Base-by-base conservation (phyloP, 2,888 invertebrate genomes). In the Idaea straminata region DNA sequence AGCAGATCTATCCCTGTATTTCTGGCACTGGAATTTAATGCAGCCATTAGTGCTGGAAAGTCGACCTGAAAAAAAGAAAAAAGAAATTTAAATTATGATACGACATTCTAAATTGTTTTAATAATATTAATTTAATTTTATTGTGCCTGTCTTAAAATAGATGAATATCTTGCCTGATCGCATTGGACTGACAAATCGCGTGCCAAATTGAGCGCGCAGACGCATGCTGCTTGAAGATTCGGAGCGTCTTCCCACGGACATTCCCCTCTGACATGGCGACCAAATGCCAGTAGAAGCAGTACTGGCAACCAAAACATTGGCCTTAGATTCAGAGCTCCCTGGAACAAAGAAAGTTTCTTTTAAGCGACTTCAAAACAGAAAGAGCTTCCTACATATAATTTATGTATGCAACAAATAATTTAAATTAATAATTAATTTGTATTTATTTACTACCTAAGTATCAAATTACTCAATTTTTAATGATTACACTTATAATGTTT, bases 121-220 rank as follows among this genome's bases (percentile, higher is more conserved):
- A 36, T 10, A 58, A 35, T 35, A 5, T 57, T 10, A 59, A n/a
- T 16, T 34, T 36, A 25, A 35, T 35, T 36, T n/a, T n/a, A 64
- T 57, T 47, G 15, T 36, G 38, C 57, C 60, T 57, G 38, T 5
- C 36, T 61, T 25, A 25, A 25, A 25, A 25, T 25, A 25, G 25
- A 25, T 25, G 1, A n/a, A 25, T 34, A 25, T 61, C 15, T 34
- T 86, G 95, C 95, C 93, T 97, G 96, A 89, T 97, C 97, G 88
- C 98, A 98, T 89, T 98, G 98, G 72, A 98, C 96, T 47, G 97
- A 97, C 15, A 98, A 93, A 84, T 97, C 97, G 76, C 95, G 95
- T 60, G 96, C 97, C 70, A 97, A 93, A 84, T 97, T 98, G 86
- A 96, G 96, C 70, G 97, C 97, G 89, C 98, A 98, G 68, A 98